Base-by-base conservation (phyloP, 1,140 invertebrate species). In the Alviniconcha marisindica region DNA sequence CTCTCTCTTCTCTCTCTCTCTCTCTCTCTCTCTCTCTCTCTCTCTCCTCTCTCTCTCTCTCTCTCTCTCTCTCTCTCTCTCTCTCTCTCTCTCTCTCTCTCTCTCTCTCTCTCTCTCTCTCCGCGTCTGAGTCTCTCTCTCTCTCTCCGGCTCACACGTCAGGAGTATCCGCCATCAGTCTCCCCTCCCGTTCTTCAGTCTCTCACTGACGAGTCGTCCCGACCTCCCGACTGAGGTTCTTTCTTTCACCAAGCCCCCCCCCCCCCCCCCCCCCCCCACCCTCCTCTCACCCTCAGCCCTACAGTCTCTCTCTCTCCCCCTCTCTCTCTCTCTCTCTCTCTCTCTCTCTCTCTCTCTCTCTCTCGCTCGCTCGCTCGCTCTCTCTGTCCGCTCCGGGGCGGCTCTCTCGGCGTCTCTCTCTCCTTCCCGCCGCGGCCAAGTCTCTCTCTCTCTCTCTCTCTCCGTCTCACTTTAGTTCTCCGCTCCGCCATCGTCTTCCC, bases 71-170 rank as follows among this genome's bases (percentile, higher is more conserved):
- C 28, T 24, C 0, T 3, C 15, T 12, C 5, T 33, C 24, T 21
- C 18, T 33, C 63, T 33, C 63, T 66, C 63, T 66, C 63, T 66
- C 63, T 66, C 63, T 60, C 56, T 60, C 56, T 60, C 56, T 60
- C 56, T 24, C 56, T 60, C 4, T 60, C 0, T 60, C 56, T 60
- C 1, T 60, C 56, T 60, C 14, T 24, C 56, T 60, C 56, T 60
- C 56, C 28, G 21, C 28, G 21, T 60, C 56, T 60, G 21, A n/a
- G 21, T 60, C 21, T 60, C 56, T 60, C 14, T 60, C 24, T 60
- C 56, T 60, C 14, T 60, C 56, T 60, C 1, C 7, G 14, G 18
- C 7, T 60, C 7, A 24, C 56, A n/a, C 56, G 21, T 60, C 56
- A 12, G 10, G 7, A 7, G 7, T 21, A 12, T 21, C 21, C 48